These are phyloP conservation scores for Microctenopoma steveboyesi DNA, from an alignment of 2,797 vertebrate species.

Conservation along the genomic window DNA sequence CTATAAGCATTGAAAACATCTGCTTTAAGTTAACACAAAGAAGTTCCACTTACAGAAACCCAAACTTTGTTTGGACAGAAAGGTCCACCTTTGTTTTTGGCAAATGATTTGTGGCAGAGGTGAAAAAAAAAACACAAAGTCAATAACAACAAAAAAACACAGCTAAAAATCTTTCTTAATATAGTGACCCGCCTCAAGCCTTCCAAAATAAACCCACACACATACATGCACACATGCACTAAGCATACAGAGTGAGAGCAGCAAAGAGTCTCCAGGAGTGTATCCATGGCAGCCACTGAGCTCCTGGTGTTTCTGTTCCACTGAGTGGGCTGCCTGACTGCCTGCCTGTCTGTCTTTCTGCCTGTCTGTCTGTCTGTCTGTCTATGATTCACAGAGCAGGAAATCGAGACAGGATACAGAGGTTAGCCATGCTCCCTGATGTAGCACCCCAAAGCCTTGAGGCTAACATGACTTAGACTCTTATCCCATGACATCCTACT, in stretches of 20 bases:
- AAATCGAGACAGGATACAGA: slow-evolving; percentile 72
- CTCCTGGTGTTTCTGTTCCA: slow-evolving; percentile 73
- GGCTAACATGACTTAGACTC: slow-evolving; percentile 34
- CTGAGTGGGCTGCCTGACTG: slow-evolving; percentile 70
- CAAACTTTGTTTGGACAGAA: not conserved
- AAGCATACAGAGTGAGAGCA: slow-evolving; percentile 60
- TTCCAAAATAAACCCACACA: slow-evolving; percentile 51
- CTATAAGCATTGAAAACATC: too few relatives aligned
- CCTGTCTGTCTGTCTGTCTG: slow-evolving; percentile 42
- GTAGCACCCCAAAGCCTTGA: slow-evolving; percentile 41
- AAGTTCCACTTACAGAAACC: not conserved
- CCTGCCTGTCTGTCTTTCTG: slow-evolving; percentile 24
- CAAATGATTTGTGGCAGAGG: slow-evolving; percentile 1
- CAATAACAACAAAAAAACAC: not conserved
- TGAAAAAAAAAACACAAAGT: not conserved
- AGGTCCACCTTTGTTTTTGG: not conserved
- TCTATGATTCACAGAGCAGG: slow-evolving; percentile 71
- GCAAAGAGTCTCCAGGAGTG: slow-evolving; percentile 69
- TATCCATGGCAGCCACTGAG: slow-evolving; percentile 79
- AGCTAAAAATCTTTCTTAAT: slow-evolving; percentile 18
- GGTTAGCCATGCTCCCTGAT: slow-evolving; percentile 58
- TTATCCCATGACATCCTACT: slow-evolving; percentile 36
- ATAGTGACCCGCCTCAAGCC: slow-evolving; percentile 28
- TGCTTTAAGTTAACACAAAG: not conserved
- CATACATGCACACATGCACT: slow-evolving; percentile 57